Percentiles rank a stretch among this genome's conserved stretches.
Conservation (phyloP, 2,113 vertebrate genomes). For the Pitta sordida region DNA sequence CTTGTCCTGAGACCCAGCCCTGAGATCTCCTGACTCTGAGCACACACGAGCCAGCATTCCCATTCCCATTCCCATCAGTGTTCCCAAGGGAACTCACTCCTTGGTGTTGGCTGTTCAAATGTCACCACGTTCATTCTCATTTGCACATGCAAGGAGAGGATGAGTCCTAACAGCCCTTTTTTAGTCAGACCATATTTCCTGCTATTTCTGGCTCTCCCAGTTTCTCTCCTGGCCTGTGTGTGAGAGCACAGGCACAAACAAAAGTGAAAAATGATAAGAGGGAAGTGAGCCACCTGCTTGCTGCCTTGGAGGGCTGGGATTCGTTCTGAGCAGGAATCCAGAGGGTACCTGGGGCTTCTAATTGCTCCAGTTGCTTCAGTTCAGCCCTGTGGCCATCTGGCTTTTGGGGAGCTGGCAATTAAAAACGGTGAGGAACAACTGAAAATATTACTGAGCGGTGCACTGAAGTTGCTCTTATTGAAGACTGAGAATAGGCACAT, state of each 20-base stretch:
- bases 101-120: not conserved
- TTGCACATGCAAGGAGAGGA: not conserved
- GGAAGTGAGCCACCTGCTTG: not conserved
- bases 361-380: not conserved
- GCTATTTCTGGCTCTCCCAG: not conserved
- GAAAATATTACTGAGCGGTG: not conserved
- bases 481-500: not conserved
- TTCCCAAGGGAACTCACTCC: not conserved
- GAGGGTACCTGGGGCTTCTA: not conserved
- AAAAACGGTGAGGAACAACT: not conserved
- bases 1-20: not conserved
- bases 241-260: not conserved
- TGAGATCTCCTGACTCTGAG: not conserved
- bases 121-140: rapidly evolving
- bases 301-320: not conserved
- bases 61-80: not conserved
- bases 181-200: not conserved
- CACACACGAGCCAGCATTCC: not conserved
- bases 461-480: not conserved
- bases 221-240: not conserved
- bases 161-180: not conserved
- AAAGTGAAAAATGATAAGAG: not conserved
- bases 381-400: not conserved
- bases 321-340: not conserved
- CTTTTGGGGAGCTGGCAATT: not conserved